phyloP scores from a whole-genome alignment of 2,113 vertebrate genomes.

The Alosa alosa region DNA sequence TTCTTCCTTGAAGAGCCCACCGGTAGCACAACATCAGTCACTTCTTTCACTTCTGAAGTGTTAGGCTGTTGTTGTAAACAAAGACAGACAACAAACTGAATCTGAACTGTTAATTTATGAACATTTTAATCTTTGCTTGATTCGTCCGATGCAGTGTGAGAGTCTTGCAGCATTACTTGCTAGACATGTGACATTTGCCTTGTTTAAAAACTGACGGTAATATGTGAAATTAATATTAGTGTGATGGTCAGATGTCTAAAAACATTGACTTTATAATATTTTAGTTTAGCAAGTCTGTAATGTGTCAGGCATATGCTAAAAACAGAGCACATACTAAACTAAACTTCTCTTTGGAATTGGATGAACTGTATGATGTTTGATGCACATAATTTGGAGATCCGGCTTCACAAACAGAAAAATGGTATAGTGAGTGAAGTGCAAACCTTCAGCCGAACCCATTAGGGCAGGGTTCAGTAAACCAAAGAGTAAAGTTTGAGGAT shows the following conservation, averaged over 20 bases:
- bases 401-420: not conserved
- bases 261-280: not conserved
- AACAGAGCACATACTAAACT: not conserved
- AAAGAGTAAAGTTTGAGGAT: not conserved
- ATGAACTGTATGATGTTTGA: not conserved
- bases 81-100: not conserved
- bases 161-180: not conserved
- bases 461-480: not conserved
- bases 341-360: not conserved
- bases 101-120: no score
- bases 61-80: not conserved
- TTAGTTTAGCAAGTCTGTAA: not conserved
- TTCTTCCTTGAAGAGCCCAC: conserved; percentile 70
- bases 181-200: not conserved
- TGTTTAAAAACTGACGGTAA: not conserved
- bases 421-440: not conserved
- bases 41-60: not conserved
- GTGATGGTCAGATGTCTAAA: not conserved
- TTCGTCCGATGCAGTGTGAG: not conserved
- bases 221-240: not conserved
- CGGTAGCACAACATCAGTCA: conserved; percentile 52
- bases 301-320: not conserved
- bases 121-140: not conserved
- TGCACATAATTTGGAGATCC: not conserved
- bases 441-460: not conserved